These are phyloP conservation scores for Planiliza haematocheilus DNA, from an alignment of 2,113 vertebrate species.

Conservation along the genomic window DNA sequence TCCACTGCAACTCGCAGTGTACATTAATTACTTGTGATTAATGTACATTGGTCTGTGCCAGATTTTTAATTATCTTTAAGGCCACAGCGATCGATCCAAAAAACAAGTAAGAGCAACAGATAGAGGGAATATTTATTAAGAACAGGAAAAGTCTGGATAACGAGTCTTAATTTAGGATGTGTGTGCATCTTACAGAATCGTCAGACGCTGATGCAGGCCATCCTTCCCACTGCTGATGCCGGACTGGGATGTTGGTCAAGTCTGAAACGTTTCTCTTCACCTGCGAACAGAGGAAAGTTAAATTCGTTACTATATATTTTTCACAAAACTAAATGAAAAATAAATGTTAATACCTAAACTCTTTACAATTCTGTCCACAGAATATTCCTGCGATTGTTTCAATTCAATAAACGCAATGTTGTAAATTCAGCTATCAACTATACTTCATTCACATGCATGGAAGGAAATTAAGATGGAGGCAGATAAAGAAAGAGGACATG, in stretches of 20 bases:
- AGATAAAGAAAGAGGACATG: slow-evolving; percentile 38
- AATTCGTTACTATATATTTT: neutral
- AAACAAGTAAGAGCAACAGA: neutral
- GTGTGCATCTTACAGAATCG: slow-evolving; percentile 88
- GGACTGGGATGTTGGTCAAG: slow-evolving; percentile 97
- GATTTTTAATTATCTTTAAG: neutral
- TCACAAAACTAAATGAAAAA: neutral
- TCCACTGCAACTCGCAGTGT: slow-evolving; percentile 23
- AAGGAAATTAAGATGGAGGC: slow-evolving; percentile 26
- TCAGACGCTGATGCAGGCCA: slow-evolving; percentile 94
- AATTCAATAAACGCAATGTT: neutral
- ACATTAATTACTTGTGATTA: neutral
- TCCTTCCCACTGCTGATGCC: slow-evolving; percentile 97
- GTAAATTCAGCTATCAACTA: slow-evolving; percentile 2
- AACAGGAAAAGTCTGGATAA: neutral
- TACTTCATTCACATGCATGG: slow-evolving; percentile 1
- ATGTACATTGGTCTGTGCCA: neutral
- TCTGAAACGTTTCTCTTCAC: slow-evolving; percentile 98
- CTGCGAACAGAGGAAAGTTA: slow-evolving; percentile 74
- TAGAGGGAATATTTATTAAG: neutral
- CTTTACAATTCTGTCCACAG: neutral
- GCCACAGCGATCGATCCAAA: neutral
- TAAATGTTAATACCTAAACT: neutral
- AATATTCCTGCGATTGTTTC: neutral
- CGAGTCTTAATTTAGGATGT: neutral